Evolutionary conservation across 1,140 invertebrate species (phyloP).

Genomic region (Neodiprion pinetum): DNA sequence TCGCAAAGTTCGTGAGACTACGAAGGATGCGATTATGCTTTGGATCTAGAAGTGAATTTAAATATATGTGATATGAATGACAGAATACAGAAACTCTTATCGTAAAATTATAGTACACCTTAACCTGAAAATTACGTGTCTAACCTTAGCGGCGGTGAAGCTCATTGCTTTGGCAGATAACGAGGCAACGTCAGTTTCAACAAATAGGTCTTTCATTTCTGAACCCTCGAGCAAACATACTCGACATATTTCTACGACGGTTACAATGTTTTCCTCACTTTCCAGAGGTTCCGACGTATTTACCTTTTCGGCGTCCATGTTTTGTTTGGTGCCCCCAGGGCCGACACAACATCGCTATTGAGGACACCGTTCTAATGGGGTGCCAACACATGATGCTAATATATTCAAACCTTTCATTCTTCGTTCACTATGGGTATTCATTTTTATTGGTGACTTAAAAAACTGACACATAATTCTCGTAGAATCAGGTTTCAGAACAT

Average conservation of each 20-base stretch:
- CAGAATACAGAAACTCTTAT: too few species aligned
- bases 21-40: too few species aligned
- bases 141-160: slow-evolving; percentile 60
- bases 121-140: slow-evolving; percentile 46
- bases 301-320: slow-evolving; percentile 59
- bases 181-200: slow-evolving; percentile 40
- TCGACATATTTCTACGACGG: slow-evolving; percentile 49
- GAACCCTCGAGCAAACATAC: slow-evolving; percentile 49
- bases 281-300: slow-evolving; percentile 45
- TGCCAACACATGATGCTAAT: too few species aligned
- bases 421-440: too few species aligned
- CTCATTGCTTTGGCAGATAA: slow-evolving; percentile 55
- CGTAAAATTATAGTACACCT: slow-evolving; percentile 1
- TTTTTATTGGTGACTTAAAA: too few species aligned
- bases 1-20: too few species aligned
- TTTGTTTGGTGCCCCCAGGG: slow-evolving; percentile 39
- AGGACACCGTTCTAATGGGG: neutral
- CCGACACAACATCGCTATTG: neutral
- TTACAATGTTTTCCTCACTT: slow-evolving; percentile 42
- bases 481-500: too few species aligned
- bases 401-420: too few species aligned
- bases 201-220: slow-evolving; percentile 52
- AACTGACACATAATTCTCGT: too few species aligned
- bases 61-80: too few species aligned
- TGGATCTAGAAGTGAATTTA: too few species aligned